Evolutionary conservation across 2,113 vertebrate species (phyloP).

Genomic region (Brachirus orientalis): DNA sequence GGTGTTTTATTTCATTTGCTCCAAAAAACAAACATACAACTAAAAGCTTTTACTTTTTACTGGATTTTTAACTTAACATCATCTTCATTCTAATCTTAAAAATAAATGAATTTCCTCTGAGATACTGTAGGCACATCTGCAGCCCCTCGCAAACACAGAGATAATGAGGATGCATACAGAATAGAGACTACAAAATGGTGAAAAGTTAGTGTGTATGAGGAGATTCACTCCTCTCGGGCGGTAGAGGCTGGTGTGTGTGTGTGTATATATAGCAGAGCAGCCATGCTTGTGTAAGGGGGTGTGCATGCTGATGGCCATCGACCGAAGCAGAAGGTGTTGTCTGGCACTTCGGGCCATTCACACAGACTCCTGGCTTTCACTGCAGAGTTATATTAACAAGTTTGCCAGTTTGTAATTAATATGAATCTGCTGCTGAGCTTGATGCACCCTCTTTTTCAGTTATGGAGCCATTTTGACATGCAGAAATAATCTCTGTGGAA

Average conservation of each 20-base stretch:
- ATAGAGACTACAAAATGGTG: constrained; percentile 39
- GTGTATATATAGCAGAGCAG: constrained; percentile 60
- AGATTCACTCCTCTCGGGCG: constrained; percentile 65
- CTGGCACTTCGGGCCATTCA: constrained; percentile 80
- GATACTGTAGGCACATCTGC: constrained; percentile 58
- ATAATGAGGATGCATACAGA: constrained; percentile 66
- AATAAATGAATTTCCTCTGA: constrained; percentile 64
- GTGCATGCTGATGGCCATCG: constrained; percentile 74
- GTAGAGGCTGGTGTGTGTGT: constrained; percentile 36
- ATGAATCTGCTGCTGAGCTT: constrained; percentile 67
- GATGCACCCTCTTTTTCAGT: constrained; percentile 24
- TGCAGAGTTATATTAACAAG: constrained; percentile 79
- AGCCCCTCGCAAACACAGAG: constrained; percentile 33
- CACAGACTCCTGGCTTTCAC: constrained; percentile 78
- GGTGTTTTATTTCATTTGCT: constrained; percentile 47
- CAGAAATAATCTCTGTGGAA: constrained; percentile 26
- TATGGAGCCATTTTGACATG: constrained; percentile 41
- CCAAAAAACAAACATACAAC: constrained; percentile 44
- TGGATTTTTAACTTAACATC: constrained; percentile 34
- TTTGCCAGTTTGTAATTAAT: constrained; percentile 80
- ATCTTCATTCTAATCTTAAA: constrained; percentile 61
- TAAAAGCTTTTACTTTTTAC: constrained; percentile 29
- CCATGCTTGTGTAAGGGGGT: constrained; percentile 45
- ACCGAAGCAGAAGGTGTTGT: constrained; percentile 84
- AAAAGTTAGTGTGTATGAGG: constrained; percentile 63